Conservation (phyloP, 2,888 invertebrate genomes). For the Zeuzera pyrina region DNA sequence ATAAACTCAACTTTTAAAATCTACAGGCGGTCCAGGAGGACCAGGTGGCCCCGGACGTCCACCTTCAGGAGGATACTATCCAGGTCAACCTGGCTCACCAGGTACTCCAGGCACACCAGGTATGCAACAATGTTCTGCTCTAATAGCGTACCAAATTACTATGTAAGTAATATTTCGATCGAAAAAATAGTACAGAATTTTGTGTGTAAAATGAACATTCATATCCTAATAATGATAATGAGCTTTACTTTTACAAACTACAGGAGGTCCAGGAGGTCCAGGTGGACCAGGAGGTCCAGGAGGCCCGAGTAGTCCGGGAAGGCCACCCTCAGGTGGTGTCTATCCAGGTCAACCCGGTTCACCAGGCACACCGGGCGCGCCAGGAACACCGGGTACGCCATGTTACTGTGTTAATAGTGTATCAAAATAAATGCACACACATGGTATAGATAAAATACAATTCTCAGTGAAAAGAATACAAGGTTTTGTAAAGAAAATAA, state of each 20-base stretch:
- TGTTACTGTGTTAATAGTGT: no score
- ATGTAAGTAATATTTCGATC: no score
- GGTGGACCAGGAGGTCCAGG: slow-evolving; percentile 4
- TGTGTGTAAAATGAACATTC: not conserved
- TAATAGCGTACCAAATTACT: not conserved
- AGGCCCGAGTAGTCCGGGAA: slow-evolving; percentile 5
- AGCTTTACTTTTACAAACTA: not conserved
- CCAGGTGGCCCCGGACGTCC: slow-evolving; percentile 21
- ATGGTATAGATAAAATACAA: no score
- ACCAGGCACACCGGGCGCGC: not conserved
- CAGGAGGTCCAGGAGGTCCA: slow-evolving; percentile 1
- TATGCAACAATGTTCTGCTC: not conserved
- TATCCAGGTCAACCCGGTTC: slow-evolving; percentile 2
- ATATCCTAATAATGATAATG: not conserved
- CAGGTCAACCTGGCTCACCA: slow-evolving; percentile 9
- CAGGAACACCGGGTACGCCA: slow-evolving; percentile 1
- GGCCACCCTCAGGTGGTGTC: not conserved
- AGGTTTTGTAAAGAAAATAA: no score
- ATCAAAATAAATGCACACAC: no score
- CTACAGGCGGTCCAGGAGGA: slow-evolving; percentile 13
- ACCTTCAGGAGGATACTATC: slow-evolving; percentile 11
- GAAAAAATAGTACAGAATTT: not conserved
- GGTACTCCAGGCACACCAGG: slow-evolving; percentile 14
- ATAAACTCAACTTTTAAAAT: not conserved
- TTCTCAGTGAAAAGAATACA: no score